These are phyloP conservation scores for Metopolophium dirhodum DNA, from an alignment of 1,140 invertebrate species.

Conservation along the genomic window DNA sequence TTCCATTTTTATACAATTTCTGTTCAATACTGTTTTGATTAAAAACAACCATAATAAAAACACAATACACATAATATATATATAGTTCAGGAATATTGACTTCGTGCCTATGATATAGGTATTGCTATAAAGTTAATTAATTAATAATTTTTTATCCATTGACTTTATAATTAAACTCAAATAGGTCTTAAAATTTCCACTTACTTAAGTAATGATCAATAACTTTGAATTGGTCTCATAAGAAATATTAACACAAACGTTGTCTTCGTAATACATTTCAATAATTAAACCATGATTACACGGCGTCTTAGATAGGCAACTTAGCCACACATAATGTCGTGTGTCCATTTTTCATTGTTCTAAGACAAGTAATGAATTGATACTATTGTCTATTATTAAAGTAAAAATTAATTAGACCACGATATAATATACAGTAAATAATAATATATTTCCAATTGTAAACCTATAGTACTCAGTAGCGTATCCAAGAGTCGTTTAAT, in stretches of 20 bases:
- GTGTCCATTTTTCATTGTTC: background rate
- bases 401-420: background rate
- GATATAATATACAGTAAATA: background rate
- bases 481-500: background rate
- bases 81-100: background rate
- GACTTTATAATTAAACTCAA: background rate
- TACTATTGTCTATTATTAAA: background rate
- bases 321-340: background rate
- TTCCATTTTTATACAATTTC: background rate
- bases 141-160: background rate
- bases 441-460: background rate
- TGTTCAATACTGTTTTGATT: background rate
- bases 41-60: background rate
- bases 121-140: background rate
- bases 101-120: background rate
- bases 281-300: background rate
- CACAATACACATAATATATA: background rate
- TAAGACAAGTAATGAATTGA: background rate
- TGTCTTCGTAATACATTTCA: background rate
- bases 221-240: background rate
- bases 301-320: background rate
- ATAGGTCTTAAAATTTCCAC: background rate
- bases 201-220: background rate
- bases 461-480: background rate
- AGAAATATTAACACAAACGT: background rate